Evolutionary conservation across 2,888 invertebrate species (phyloP), one percentile per base, ranked within the genome.

Genomic region (Ennomos erosarius): DNA sequence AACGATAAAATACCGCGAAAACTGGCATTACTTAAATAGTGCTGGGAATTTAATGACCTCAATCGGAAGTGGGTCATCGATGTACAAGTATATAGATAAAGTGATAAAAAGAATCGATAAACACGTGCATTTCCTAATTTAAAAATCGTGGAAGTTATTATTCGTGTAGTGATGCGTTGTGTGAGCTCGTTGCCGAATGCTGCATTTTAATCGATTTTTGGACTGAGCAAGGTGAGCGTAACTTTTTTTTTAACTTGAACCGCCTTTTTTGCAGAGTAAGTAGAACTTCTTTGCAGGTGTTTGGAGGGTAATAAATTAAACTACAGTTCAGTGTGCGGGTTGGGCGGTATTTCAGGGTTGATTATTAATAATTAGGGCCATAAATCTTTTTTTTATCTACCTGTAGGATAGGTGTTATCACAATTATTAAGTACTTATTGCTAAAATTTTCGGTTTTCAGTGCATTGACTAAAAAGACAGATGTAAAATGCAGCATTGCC

Each of bases 161-260:
- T 77, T 75, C 67, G 79, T 85, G 81, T 70, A 77, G 86, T 84
- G 85, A 87, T 88, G 89, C 82, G 84, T 78, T 76, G 67, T 74
- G 72, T 79, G 78, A 75, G 81, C 75, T 79, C 76, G 74, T 71
- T 73, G 73, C 71, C 70, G 76, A 78, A 85, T 84, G 76, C 78
- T 71, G 76, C 72, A 74, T 73, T 77, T 69, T 82, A 86, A 86
- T 85, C 82, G 77, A 79, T 79, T 85, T 87, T 87, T 74, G 75
- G 74, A 71, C 70, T 84, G 81, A 87, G 70, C 72, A 71, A 86
- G 90, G 91, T 90, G 78, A 87, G 89, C 83, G 52, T 62, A 55
- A 16, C 13, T 34, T 48, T 65, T 77, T 55, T 44, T 52, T 47
- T 33, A 48, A 43, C 44, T 48, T 53, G 43, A 46, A 59, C 67